Evolutionary conservation across 1,140 invertebrate genomes (phyloP), one percentile per base, ranked within the genome.

Genomic region (Bombyx mandarina): DNA sequence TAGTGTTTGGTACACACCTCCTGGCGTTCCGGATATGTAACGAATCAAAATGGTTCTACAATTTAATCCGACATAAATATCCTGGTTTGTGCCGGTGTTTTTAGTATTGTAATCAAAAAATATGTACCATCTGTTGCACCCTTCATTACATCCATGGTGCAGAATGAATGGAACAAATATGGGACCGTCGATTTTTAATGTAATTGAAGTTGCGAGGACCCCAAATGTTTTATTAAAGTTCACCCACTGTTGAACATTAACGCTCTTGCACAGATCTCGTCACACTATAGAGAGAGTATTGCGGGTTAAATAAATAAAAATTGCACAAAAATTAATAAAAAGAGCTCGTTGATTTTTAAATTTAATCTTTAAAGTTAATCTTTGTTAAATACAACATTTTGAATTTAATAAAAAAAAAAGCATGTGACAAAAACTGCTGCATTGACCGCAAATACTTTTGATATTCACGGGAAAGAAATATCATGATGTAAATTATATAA

Each of bases 31-130:
- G 73, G 77, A 77, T 83, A 59, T 75, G 71, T 79, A 70, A 61
- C 71, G 65, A 79, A 83, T 82, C 78, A 81, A 82, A 77, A 59
- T 65, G 52, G 62, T 73, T 68, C 69, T 75, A 67, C 75, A 78
- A 63, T 77, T 81, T 83, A 84, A 85, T 83, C 82, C 67, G 76
- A 81, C 82, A 79, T 85, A 82, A 85, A 85, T 83, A 79, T 82
- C 67, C 60, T 77, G 67, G 65, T 73, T 60, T 63, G 61, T 51
- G 62, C 71, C 72, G 68, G 69, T 81, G 82, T 79, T 82, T 83
- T 72, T 75, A 75, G 65, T 68, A 73, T 70, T 75, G 70, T 79
- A 85, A 85, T 82, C 75, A 82, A 86, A 86, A 84, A 84, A 86
- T 84, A 65, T 74, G 68, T 62, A 83, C 76, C 81, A 84, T 83